Percentiles rank a stretch among this genome's conserved stretches.
phyloP scores from a whole-genome alignment of 2,797 vertebrate genomes.

The Hippocampus kuda region DNA sequence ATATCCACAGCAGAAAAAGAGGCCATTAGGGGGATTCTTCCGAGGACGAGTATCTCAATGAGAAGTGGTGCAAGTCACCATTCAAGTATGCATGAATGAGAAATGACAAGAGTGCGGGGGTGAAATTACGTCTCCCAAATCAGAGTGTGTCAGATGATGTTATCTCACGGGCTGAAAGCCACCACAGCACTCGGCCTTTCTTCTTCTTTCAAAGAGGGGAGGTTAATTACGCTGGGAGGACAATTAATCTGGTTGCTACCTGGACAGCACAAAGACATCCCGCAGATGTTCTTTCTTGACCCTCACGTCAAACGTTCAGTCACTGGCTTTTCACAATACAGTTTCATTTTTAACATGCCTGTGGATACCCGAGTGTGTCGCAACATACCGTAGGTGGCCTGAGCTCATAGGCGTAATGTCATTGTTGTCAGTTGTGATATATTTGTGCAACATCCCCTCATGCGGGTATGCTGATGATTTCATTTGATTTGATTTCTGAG shows the following conservation, averaged over 20 bases:
- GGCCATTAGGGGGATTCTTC: constrained; percentile 50
- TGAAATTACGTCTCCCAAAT: constrained; percentile 60
- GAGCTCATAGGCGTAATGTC: constrained; percentile 15
- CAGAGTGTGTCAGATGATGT: constrained; percentile 61
- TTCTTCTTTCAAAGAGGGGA: constrained; percentile 1
- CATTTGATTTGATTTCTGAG: not conserved
- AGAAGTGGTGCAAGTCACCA: constrained; percentile 57
- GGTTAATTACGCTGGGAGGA: constrained; percentile 50
- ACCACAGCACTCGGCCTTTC: constrained; percentile 35
- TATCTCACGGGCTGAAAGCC: constrained; percentile 50
- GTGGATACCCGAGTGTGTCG: not conserved
- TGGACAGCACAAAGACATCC: constrained; percentile 35
- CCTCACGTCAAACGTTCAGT: constrained; percentile 1
- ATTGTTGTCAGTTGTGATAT: not conserved
- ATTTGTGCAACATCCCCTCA: not conserved
- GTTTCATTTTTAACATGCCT: not conserved
- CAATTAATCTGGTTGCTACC: constrained; percentile 17
- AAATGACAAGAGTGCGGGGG: constrained; percentile 59
- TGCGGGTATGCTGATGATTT: not conserved
- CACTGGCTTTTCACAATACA: constrained; percentile 5
- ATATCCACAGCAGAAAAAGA: constrained; percentile 25
- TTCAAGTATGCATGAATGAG: constrained; percentile 64
- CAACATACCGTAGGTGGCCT: constrained; percentile 14
- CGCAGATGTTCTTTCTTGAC: constrained; percentile 20
- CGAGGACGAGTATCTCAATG: constrained; percentile 37